Evolutionary conservation across 2,797 vertebrate species (phyloP).

Genomic region (Cryptoprocta ferox): DNA sequence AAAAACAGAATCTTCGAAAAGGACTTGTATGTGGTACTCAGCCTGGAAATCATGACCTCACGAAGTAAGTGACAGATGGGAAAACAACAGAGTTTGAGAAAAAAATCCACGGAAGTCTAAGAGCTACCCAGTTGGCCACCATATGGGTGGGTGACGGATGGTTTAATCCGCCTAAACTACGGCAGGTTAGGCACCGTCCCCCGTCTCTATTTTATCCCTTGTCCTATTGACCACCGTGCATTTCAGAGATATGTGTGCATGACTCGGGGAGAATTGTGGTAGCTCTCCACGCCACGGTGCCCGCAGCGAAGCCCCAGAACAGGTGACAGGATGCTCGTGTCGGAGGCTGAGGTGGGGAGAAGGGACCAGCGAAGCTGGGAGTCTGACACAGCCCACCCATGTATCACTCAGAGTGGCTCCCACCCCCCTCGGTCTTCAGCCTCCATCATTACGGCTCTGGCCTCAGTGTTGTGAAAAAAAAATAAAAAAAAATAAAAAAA

Average conservation of each 20-base stretch:
- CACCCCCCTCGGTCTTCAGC: neutral
- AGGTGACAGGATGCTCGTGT: neutral
- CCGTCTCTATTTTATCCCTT: neutral
- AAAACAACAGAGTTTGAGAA: neutral
- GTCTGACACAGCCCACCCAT: neutral
- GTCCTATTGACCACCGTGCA: accelerated
- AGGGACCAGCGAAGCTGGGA: too few relatives aligned
- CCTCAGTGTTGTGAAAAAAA: neutral
- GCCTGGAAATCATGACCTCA: neutral
- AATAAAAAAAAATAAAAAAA: too few relatives aligned
- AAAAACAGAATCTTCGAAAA: neutral
- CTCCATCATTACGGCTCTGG: neutral
- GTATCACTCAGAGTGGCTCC: neutral
- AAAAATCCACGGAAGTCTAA: neutral
- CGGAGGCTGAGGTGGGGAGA: neutral
- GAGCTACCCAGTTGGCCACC: neutral
- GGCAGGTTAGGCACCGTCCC: too few relatives aligned
- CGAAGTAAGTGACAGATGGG: neutral
- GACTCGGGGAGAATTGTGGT: neutral
- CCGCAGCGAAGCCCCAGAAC: neutral
- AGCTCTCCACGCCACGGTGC: accelerated
- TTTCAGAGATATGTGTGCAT: accelerated
- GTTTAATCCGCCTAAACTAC: neutral
- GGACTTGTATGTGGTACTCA: neutral
- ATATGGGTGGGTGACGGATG: neutral